Conservation (phyloP, 2,113 vertebrate genomes). For the Erpornis zantholeuca region DNA sequence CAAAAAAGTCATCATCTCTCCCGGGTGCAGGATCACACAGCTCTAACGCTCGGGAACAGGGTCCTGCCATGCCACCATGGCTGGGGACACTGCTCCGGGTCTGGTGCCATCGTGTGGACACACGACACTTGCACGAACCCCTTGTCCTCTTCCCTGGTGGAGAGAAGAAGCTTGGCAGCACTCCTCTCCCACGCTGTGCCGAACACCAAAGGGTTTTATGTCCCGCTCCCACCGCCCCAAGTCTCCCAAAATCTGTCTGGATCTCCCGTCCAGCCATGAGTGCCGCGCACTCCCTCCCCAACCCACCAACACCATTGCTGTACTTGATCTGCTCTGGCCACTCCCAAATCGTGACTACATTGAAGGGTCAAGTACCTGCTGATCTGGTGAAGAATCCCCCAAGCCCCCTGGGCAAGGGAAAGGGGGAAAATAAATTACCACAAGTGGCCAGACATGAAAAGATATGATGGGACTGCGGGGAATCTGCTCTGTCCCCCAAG, state of each 20-base stretch:
- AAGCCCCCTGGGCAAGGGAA: not conserved
- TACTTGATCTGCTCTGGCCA: not conserved
- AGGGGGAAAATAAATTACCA: not conserved
- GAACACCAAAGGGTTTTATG: not conserved
- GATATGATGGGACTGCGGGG: not conserved
- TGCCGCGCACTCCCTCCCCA: rapidly evolving
- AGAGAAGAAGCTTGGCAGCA: not conserved
- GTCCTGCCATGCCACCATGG: not conserved
- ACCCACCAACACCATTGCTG: not conserved
- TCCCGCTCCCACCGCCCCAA: not conserved
- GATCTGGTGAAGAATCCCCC: not conserved
- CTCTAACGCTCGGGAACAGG: not conserved
- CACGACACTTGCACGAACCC: not conserved
- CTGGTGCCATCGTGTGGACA: constrained; percentile 56
- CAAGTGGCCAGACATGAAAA: not conserved
- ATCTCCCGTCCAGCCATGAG: not conserved
- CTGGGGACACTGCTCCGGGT: not conserved
- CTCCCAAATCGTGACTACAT: not conserved
- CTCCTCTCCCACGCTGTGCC: not conserved
- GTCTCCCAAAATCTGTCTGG: not conserved
- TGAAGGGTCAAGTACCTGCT: not conserved
- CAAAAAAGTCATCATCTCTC: not conserved
- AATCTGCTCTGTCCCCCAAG: not conserved
- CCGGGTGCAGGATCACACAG: not conserved
- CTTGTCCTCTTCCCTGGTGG: not conserved